A percentile compares a stretch with the other conserved stretches of the same genome.
These are phyloP conservation scores for Hydractinia symbiolongicarpus DNA, from an alignment of 30 jellyfish, hydroid and myxozoan genomes.

Conservation along the genomic window DNA sequence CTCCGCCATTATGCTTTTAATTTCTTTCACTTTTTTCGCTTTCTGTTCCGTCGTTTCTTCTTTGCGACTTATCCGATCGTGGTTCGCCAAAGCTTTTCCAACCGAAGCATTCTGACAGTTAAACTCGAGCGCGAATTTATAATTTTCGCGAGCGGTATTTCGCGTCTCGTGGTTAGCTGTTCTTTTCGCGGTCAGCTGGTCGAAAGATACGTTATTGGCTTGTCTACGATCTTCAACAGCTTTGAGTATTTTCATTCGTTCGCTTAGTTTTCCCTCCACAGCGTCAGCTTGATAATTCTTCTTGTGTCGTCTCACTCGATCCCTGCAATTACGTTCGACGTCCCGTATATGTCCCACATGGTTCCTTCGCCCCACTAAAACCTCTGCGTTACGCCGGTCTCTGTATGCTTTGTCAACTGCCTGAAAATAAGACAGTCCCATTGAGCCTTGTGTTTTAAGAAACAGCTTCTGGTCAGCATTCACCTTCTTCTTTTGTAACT, in stretches of 20 bases:
- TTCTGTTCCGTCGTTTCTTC: neutral
- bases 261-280: neutral
- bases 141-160: neutral
- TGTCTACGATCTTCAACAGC: neutral
- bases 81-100: conserved; percentile 20
- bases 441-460: conserved; percentile 68
- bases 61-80: conserved; percentile 1
- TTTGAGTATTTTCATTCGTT: neutral
- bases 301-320: conserved; percentile 13
- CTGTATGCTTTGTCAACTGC: conserved; percentile 81
- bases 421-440: conserved; percentile 58
- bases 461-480: conserved; percentile 55
- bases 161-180: neutral
- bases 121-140: conserved; percentile 7
- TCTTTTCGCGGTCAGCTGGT: neutral
- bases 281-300: neutral
- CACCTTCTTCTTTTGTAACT: conserved; percentile 21
- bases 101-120: conserved; percentile 22
- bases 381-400: conserved; percentile 62
- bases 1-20: neutral
- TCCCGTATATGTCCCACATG: neutral
- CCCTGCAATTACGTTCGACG: neutral
- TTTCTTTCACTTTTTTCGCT: neutral
- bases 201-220: neutral
- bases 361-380: neutral